Conservation (phyloP, 2,888 invertebrate genomes). For the Thyatira batis region DNA sequence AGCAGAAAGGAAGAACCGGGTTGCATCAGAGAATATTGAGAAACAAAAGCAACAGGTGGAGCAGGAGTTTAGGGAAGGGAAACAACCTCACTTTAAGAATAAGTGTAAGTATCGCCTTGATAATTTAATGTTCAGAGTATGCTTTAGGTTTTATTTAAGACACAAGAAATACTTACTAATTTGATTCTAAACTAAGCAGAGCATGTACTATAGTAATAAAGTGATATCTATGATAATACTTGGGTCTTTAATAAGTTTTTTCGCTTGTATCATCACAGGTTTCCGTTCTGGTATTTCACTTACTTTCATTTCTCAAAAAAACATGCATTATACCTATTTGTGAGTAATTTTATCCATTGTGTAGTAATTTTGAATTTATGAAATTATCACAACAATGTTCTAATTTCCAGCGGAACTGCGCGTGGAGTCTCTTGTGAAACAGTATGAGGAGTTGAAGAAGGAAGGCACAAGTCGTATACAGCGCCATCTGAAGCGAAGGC, state of each 20-base stretch:
- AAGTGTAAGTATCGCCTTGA: conserved; percentile 57
- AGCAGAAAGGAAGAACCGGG: conserved; percentile 81
- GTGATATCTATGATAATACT: no score
- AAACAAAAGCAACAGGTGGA: conserved; percentile 80
- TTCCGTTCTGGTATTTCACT: no score
- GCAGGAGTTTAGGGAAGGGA: conserved; percentile 83
- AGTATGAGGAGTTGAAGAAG: conserved; percentile 90
- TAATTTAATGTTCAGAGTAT: not conserved
- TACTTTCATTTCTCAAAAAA: no score
- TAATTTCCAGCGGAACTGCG: conserved; percentile 88
- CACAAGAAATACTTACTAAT: no score
- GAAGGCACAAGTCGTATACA: conserved; percentile 88
- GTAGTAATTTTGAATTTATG: conserved; percentile 5
- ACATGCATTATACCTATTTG: no score
- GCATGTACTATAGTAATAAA: no score
- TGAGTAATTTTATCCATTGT: no score
- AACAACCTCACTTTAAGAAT: conserved; percentile 85
- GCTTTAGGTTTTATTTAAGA: no score
- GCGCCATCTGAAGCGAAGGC: conserved; percentile 90
- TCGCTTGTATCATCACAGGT: no score
- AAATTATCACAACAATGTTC: not conserved
- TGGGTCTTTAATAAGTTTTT: no score
- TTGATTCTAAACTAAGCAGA: no score
- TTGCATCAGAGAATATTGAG: conserved; percentile 78
- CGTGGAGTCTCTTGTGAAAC: conserved; percentile 87